Evolutionary conservation across 2,113 vertebrate genomes (phyloP).

Genomic region (Mionectes macconnelli): DNA sequence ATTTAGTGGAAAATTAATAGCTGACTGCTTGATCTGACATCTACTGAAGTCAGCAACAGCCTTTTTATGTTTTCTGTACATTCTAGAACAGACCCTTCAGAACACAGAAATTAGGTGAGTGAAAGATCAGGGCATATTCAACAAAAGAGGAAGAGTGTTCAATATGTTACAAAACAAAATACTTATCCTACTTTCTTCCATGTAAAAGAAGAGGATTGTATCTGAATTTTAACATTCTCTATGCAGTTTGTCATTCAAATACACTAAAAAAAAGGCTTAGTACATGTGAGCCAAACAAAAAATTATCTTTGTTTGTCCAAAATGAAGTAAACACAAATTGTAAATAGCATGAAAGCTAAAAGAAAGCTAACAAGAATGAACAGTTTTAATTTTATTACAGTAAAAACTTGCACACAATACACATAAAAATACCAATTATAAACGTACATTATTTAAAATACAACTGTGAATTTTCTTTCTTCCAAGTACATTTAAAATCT

Average conservation of each 20-base stretch:
- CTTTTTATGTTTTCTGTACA: not conserved
- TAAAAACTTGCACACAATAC: not conserved
- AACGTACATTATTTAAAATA: not conserved
- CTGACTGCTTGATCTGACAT: not conserved
- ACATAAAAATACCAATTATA: not conserved
- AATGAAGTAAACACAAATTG: not conserved
- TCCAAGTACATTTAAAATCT: not conserved
- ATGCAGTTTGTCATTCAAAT: not conserved
- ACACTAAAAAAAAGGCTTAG: not conserved
- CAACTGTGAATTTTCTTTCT: not conserved
- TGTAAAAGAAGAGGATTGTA: not conserved
- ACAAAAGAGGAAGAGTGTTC: not conserved
- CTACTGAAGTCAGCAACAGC: not conserved
- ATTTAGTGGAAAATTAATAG: not conserved
- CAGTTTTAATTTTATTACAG: not conserved
- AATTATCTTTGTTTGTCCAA: not conserved
- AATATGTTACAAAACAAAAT: not conserved
- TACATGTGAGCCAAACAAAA: not conserved
- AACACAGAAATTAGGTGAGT: not conserved
- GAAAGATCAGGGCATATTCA: not conserved
- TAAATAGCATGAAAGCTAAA: not conserved
- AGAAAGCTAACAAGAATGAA: not conserved
- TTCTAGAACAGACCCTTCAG: not conserved
- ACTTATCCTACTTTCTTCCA: not conserved
- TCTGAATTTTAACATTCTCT: not conserved